phyloP scores from a whole-genome alignment of 2,888 invertebrate species.

The Parapristionchus giblindavisi region DNA sequence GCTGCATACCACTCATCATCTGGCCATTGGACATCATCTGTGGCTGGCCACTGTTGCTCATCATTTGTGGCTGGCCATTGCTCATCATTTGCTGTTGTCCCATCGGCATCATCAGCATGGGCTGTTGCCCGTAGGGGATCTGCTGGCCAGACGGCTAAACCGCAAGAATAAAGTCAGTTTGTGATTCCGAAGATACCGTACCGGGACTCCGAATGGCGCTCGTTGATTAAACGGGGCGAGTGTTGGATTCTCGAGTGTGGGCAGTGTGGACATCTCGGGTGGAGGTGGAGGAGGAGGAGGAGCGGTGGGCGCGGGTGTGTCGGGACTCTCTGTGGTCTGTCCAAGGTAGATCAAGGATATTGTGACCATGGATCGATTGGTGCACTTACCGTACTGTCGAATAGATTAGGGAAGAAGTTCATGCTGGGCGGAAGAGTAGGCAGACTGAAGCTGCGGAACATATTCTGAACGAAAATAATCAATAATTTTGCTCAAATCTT shows the following conservation, averaged over 20 bases:
- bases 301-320: slow-evolving; percentile 37
- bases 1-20: not conserved
- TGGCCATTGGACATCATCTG: slow-evolving; percentile 13
- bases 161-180: not conserved
- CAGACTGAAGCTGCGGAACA: slow-evolving; percentile 21
- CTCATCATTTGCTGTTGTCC: not conserved
- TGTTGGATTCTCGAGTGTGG: slow-evolving; percentile 27
- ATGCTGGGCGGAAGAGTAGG: slow-evolving; percentile 31
- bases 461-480: slow-evolving; percentile 9
- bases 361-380: not conserved
- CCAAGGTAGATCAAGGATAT: not conserved
- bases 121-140: slow-evolving; percentile 27
- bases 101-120: slow-evolving; percentile 19
- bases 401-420: slow-evolving; percentile 36
- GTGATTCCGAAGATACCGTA: not conserved
- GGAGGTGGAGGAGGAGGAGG: slow-evolving; percentile 42
- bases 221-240: slow-evolving; percentile 34
- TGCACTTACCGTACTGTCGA: slow-evolving; percentile 17
- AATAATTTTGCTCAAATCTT: not conserved
- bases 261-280: not conserved
- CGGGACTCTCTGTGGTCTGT: slow-evolving; percentile 17
- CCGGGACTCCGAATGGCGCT: slow-evolving; percentile 22
- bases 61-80: not conserved
- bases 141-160: slow-evolving; percentile 19
- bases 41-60: slow-evolving; percentile 25